Evolutionary conservation across 2,797 vertebrate species (phyloP), one percentile per base, ranked within the genome.

Genomic region (Acanthurus tractus): DNA sequence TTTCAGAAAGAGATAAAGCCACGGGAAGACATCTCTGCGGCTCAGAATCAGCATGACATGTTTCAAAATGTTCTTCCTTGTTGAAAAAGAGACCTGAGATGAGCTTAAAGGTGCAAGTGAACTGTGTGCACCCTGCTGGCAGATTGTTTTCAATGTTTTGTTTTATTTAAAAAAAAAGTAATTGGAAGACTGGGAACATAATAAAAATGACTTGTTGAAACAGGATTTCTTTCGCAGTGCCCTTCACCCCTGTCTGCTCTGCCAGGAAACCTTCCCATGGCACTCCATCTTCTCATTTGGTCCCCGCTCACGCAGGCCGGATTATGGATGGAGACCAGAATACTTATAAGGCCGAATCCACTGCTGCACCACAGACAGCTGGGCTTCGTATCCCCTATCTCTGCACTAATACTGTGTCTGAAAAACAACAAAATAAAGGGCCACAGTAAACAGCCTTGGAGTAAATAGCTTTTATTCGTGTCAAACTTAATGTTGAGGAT

Each of bases 271-370:
- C 61, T 83, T 93, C 89, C 82, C 87, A 67, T 74, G 87, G 82
- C 70, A 76, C 73, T 79, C 88, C 84, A 89, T 89, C 85, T 89
- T 70, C 86, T 92, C 83, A 90, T 86, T 88, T 77, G 81, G 70
- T 83, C 53, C 64, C 89, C 22, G 17, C 81, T 93, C 92, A 92
- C 84, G 83, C 83, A 88, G 79, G 50, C 81, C 29, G 69, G 88
- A 92, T 91, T 88, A 91, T 80, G 79, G 84, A 82, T 64, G 74
- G 76, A 83, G 89, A 70, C 85, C 59, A n/a, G 87, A 91, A 91
- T 91, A 90, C 85, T 89, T 88, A 89, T 83, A 79, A 90, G 79
- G 78, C 80, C 10, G 45, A 74, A 75, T 88, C 86, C 78, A 76
- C 68, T 61, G 72, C 82, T 84, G 86, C 84, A 50, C 63, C 78